phyloP scores from a whole-genome alignment of 2,113 vertebrate species.

The Trematocara zebra region DNA sequence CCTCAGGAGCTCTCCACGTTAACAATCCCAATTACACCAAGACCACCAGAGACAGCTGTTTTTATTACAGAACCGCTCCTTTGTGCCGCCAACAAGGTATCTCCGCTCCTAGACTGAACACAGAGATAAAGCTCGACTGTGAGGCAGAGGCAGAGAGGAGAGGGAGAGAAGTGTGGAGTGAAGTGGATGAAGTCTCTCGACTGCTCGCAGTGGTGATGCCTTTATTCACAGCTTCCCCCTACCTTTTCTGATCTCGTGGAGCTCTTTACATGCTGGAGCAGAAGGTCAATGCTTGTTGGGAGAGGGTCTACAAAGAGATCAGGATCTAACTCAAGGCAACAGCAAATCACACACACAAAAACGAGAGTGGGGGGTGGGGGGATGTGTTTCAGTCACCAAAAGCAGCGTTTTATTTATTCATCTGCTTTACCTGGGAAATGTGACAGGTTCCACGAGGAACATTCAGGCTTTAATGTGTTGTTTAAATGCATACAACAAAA shows the following conservation, averaged over 20 bases:
- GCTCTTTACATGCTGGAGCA: slow-evolving; percentile 64
- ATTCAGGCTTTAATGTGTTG: slow-evolving; percentile 55
- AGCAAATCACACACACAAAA: slow-evolving; percentile 43
- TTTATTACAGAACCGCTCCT: slow-evolving; percentile 75
- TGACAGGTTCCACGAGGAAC: slow-evolving; percentile 43
- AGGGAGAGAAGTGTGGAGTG: slow-evolving; percentile 37
- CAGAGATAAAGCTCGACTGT: slow-evolving; percentile 29
- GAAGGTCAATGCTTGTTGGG: slow-evolving; percentile 67
- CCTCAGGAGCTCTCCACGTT: slow-evolving; percentile 76
- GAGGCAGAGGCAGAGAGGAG: not conserved
- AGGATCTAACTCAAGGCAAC: slow-evolving; percentile 54
- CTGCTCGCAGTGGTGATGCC: slow-evolving; percentile 61
- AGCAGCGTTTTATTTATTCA: slow-evolving; percentile 58
- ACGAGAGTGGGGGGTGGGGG: not conserved
- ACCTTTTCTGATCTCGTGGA: slow-evolving; percentile 47
- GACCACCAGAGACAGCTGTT: slow-evolving; percentile 79
- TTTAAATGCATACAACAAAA: slow-evolving; percentile 59
- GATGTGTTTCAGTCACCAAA: slow-evolving; percentile 5
- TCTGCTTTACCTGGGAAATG: slow-evolving; percentile 63
- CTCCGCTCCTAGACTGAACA: slow-evolving; percentile 49
- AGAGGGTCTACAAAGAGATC: slow-evolving; percentile 59
- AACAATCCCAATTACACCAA: slow-evolving; percentile 80
- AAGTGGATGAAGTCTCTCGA: slow-evolving; percentile 61
- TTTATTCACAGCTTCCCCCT: slow-evolving; percentile 55
- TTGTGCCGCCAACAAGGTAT: slow-evolving; percentile 73